These are phyloP conservation scores for Anolis sagrei DNA, from an alignment of 2,113 vertebrate species.

Conservation along the genomic window DNA sequence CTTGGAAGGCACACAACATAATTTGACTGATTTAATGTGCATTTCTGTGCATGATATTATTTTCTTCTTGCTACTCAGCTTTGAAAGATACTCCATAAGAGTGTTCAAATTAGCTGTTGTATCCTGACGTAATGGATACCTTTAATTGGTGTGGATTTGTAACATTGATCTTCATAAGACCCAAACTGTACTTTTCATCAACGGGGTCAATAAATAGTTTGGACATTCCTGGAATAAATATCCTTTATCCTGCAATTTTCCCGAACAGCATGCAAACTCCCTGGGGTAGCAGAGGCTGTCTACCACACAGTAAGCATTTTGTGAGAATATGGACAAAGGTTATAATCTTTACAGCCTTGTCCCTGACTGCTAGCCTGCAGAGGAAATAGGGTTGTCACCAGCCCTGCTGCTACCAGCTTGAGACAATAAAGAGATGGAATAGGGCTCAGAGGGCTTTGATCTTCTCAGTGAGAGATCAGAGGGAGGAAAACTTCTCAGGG, in stretches of 20 bases:
- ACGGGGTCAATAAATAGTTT: constrained; percentile 3
- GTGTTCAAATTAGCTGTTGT: constrained; percentile 1
- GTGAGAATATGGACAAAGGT: constrained; percentile 33
- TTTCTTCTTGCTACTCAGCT: neutral
- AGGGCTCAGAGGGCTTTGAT: constrained; percentile 24
- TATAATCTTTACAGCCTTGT: constrained; percentile 41
- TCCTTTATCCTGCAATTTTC: constrained; percentile 27
- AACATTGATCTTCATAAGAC: neutral
- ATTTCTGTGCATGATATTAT: neutral
- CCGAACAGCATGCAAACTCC: constrained; percentile 22
- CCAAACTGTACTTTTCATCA: constrained; percentile 2
- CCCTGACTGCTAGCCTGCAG: constrained; percentile 38
- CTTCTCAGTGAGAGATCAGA: constrained; percentile 26
- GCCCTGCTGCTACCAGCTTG: constrained; percentile 42
- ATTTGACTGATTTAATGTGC: neutral
- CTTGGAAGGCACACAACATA: neutral
- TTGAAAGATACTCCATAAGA: neutral
- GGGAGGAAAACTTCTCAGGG: constrained; percentile 20
- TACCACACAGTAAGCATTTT: constrained; percentile 35
- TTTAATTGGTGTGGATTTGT: neutral
- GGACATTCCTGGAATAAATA: constrained; percentile 25
- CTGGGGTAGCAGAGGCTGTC: constrained; percentile 27
- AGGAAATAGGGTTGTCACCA: constrained; percentile 43
- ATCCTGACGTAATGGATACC: neutral
- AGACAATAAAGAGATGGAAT: constrained; percentile 39